Percentiles rank a stretch among this genome's conserved stretches.
Conservation (phyloP, 2,113 vertebrate genomes). For the Chauna torquata region DNA sequence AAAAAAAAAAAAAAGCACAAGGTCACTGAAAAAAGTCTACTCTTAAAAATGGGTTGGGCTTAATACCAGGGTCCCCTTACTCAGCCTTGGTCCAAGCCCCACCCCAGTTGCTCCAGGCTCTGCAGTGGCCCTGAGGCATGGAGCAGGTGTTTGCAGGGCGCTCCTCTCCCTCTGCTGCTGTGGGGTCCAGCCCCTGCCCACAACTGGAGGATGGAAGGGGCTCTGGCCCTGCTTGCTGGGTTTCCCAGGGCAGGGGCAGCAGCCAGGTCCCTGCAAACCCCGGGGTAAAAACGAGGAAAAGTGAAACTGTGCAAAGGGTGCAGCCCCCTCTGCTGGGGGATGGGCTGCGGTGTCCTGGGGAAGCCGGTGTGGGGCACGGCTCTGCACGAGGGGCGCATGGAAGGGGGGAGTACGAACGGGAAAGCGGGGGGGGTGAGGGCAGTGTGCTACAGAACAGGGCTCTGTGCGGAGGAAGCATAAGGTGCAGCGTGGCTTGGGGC, state of each 20-base stretch:
- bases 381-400: accelerated
- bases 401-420: accelerated
- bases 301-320: neutral
- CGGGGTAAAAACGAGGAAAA: neutral
- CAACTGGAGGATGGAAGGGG: neutral
- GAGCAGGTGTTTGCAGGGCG: accelerated
- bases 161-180: neutral
- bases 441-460: neutral
- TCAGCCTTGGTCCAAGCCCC: neutral
- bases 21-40: constrained; percentile 77
- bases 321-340: neutral
- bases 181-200: too few species aligned
- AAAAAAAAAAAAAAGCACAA: constrained; percentile 70
- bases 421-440: neutral
- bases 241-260: neutral
- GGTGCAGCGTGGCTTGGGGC: accelerated
- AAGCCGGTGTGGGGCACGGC: neutral
- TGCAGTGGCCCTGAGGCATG: neutral
- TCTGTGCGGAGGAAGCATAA: accelerated
- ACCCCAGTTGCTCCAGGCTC: neutral
- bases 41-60: constrained; percentile 50
- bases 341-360: neutral
- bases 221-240: accelerated
- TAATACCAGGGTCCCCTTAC: neutral
- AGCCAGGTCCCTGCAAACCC: neutral